Conservation (phyloP, 1,140 invertebrate genomes). For the Drosophila bifasciata region DNA sequence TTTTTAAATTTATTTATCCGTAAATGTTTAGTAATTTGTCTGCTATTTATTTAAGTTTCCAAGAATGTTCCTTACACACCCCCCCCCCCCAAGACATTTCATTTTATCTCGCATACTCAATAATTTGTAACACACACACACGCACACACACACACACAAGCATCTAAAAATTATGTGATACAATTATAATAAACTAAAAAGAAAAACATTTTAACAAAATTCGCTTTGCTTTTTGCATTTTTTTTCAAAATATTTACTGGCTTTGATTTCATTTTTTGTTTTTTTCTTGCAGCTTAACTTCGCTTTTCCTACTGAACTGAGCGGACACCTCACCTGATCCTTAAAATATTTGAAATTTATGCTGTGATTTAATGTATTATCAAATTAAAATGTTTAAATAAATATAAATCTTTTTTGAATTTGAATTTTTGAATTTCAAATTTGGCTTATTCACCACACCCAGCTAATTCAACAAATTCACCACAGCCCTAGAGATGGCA, state of each 20-base stretch:
- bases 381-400: neutral
- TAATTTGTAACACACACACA: conserved; percentile 32
- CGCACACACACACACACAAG: conserved; percentile 32
- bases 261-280: neutral
- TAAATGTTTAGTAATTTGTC: conserved; percentile 14
- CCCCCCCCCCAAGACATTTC: conserved; percentile 33
- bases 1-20: conserved; percentile 46
- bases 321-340: neutral
- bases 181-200: conserved; percentile 49
- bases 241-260: neutral
- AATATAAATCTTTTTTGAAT: conserved; percentile 7
- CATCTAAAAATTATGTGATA: conserved; percentile 73
- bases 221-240: neutral
- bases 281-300: conserved; percentile 56
- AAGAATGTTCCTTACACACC: conserved; percentile 72
- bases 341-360: neutral
- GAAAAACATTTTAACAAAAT: conserved; percentile 55
- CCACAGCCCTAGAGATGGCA: neutral
- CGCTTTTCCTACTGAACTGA: conserved; percentile 56
- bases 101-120: conserved; percentile 47
- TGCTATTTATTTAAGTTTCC: conserved; percentile 43
- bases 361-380: conserved; percentile 31
- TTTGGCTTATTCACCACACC: conserved; percentile 3
- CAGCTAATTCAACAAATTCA: neutral
- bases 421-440: conserved; percentile 3